Evolutionary conservation across 2,113 vertebrate genomes (phyloP), one percentile per base, ranked within the genome.

Genomic region (Oophaga pumilio): DNA sequence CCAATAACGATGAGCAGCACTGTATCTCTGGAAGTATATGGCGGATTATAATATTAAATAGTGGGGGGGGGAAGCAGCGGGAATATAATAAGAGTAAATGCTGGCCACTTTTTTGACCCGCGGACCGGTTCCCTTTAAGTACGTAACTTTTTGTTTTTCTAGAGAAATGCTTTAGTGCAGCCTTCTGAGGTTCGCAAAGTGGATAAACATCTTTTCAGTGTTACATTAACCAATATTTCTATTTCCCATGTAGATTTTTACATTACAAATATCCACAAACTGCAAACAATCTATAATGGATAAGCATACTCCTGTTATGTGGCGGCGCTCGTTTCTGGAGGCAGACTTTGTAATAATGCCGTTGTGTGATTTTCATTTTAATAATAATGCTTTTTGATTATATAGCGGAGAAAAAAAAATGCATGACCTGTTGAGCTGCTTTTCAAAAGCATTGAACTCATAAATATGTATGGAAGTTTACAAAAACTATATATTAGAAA

Each of bases 401-500:
- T 24, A 64, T 66, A 22, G 33, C 59, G 57, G 18, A 64, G 76
- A 76, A 53, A 69, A 62, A 82, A 52, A 52, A 86, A 64, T 77
- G 33, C 57, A 9, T 28, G 57, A 50, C 71, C 74, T 86, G 76
- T 86, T 79, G 60, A 82, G 80, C 62, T 49, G 20, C 14, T 14
- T 33, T 69, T 86, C 50, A 79, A 86, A 86, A 64, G 43, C 64
- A 28, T 66, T 69, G 62, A 69, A 57, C 43, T 77, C 57, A 86
- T 86, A 79, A 79, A 86, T 73, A 82, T 82, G 71, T 87, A 82
- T 82, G 69, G 26, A n/a, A 26, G 74, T 86, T 79, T 86, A 86
- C 76, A 79, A 74, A 69, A 80, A 86, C 59, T 53, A 78, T 79
- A 86, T 77, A 79, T 86, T 79, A 86, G 33, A 52, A 49, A 62